Percentiles rank a stretch among this genome's conserved stretches.
Evolutionary conservation across 2,888 invertebrate species (phyloP).

Genomic region (Synanthedon andrenaeformis): DNA sequence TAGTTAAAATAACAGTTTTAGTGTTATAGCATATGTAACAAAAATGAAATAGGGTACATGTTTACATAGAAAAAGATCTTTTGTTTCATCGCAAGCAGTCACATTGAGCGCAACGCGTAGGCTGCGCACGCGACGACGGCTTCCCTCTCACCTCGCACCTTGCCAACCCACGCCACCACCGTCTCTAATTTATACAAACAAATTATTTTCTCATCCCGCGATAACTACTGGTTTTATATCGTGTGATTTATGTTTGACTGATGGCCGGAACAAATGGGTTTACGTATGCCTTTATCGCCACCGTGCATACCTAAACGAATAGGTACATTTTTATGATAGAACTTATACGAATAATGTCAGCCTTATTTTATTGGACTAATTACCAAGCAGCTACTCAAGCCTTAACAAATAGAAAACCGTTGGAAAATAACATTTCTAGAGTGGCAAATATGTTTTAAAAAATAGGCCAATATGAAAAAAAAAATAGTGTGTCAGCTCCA

Average conservation of each 20-base stretch:
- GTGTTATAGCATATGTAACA: too few relatives aligned
- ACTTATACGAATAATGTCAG: background rate
- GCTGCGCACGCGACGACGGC: slow-evolving; percentile 45
- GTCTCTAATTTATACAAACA: slow-evolving; percentile 51
- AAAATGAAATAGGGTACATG: too few relatives aligned
- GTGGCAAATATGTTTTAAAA: too few relatives aligned
- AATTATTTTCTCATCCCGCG: slow-evolving; percentile 49
- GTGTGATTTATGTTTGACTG: slow-evolving; percentile 22
- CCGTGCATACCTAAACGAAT: slow-evolving; percentile 4
- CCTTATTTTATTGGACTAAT: background rate
- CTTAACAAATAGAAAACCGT: too few relatives aligned
- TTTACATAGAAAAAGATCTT: slow-evolving; percentile 11
- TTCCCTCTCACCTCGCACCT: slow-evolving; percentile 33
- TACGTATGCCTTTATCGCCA: slow-evolving; percentile 12
- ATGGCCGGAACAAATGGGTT: slow-evolving; percentile 13
- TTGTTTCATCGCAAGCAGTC: slow-evolving; percentile 36
- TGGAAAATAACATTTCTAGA: too few relatives aligned
- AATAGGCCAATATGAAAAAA: too few relatives aligned
- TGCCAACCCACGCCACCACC: slow-evolving; percentile 35
- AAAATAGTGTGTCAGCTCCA: too few relatives aligned
- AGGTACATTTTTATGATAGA: too few relatives aligned
- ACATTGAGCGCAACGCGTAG: slow-evolving; percentile 45
- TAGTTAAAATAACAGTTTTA: too few relatives aligned
- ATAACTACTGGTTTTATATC: slow-evolving; percentile 51
- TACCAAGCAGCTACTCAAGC: too few relatives aligned